Evolutionary conservation across 2,888 invertebrate species (phyloP), one percentile per base, ranked within the genome.

Genomic region (Coelinius sp.): DNA sequence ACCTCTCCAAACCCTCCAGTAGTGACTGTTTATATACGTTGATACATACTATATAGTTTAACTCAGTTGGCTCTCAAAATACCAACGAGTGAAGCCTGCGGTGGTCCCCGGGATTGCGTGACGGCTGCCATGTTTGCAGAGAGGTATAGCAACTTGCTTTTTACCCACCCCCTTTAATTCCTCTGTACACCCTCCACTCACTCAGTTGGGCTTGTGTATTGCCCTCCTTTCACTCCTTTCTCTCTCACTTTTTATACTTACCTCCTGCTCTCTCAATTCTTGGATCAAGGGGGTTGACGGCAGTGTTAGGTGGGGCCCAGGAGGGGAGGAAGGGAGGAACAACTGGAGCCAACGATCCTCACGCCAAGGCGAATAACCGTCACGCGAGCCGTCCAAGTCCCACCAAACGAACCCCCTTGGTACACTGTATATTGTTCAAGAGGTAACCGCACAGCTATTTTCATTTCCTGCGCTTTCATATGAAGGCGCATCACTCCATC

Each of bases 121-220:
- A 85, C 86, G 85, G 81, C 83, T 83, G 83, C 83, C 85, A 83
- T 86, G 85, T 85, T 86, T 85, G 84, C 84, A 77, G 79, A 82
- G 77, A 79, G 77, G 66, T 72, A 66, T 63, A 67, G 74, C 75
- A 72, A 77, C 75, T 74, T 68, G 74, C 74, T 75, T 71, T 75
- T 68, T 73, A 71, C 66, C 71, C 75, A 70, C 75, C 75, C 75
- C 74, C 74, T 72, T 76, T 78, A 76, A 76, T 78, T 78, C 75
- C 74, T 71, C 74, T 68, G 76, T 74, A 75, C 63, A 53, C 68
- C 68, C 53, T 64, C 53, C 62, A 31, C 67, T 59, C 65, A 41
- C 64, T 64, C 62, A 24, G 5, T 27, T 53, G 41, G 38, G 56
- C 73, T 70, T 72, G 59, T 67, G 70, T 46, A 64, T 64, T 71